A percentile compares a stretch with the other conserved stretches of the same genome.
phyloP scores from a whole-genome alignment of 2,113 vertebrate species.

The Rhagologus leucostigma region DNA sequence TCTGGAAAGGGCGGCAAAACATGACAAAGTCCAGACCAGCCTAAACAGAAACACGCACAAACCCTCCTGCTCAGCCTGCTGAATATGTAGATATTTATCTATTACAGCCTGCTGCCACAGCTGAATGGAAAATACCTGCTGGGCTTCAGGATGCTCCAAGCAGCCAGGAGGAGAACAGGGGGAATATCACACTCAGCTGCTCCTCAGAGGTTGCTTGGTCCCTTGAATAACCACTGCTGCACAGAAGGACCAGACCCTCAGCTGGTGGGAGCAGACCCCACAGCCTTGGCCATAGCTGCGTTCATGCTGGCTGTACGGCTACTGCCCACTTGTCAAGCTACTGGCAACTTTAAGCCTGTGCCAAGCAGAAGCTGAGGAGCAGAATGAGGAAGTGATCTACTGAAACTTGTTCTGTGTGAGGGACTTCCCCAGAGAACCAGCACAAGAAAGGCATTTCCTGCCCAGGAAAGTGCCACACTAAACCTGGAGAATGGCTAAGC shows the following conservation, averaged over 20 bases:
- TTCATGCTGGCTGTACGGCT: not conserved
- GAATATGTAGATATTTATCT: not conserved
- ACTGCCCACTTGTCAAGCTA: not conserved
- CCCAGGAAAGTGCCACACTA: not conserved
- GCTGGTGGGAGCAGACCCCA: not conserved
- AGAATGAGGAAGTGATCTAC: not conserved
- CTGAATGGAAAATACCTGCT: not conserved
- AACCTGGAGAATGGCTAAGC: not conserved
- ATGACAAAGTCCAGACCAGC: not conserved
- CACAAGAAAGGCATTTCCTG: not conserved
- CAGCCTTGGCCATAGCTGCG: not conserved
- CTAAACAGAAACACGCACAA: not conserved
- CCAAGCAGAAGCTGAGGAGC: not conserved
- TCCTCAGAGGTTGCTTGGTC: not conserved
- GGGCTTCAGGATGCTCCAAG: not conserved
- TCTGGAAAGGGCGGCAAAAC: not conserved
- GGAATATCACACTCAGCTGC: not conserved
- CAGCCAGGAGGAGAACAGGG: not conserved
- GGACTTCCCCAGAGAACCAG: not conserved
- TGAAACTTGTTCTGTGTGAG: not conserved
- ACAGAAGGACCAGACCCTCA: not conserved
- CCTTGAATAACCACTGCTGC: not conserved
- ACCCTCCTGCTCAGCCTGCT: not conserved
- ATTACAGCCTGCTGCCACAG: not conserved
- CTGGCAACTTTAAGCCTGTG: not conserved